Evolutionary conservation across 2,113 vertebrate genomes (phyloP).

Genomic region (Neolamprologus sp.): DNA sequence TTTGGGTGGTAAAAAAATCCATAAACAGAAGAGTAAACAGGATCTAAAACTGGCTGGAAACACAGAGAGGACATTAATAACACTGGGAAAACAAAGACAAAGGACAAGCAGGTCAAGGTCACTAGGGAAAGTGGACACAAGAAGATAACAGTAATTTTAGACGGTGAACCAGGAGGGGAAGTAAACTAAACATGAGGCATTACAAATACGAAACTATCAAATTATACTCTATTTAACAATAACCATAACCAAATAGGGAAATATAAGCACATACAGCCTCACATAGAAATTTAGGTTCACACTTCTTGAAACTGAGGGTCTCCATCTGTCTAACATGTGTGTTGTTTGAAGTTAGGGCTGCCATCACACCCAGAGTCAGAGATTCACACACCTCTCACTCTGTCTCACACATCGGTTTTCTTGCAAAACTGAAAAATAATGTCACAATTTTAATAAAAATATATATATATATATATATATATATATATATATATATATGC

Average conservation of each 20-base stretch:
- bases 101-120: background rate
- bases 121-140: background rate
- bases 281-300: background rate
- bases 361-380: background rate
- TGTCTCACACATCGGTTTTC: background rate
- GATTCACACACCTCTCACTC: background rate
- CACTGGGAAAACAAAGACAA: background rate
- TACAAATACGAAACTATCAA: background rate
- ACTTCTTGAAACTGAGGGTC: background rate
- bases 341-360: background rate
- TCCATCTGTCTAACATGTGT: background rate
- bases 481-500: too few relatives aligned
- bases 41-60: background rate
- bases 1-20: background rate
- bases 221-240: background rate
- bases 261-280: background rate
- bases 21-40: background rate
- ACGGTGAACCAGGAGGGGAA: background rate
- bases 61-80: background rate
- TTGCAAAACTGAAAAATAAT: background rate
- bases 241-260: background rate
- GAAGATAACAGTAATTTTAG: background rate
- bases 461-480: too few relatives aligned
- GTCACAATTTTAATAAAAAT: background rate
- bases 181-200: background rate